Base-by-base conservation (phyloP, 92 coral and sea anemone genomes). In the Scolanthus callimorphus region DNA sequence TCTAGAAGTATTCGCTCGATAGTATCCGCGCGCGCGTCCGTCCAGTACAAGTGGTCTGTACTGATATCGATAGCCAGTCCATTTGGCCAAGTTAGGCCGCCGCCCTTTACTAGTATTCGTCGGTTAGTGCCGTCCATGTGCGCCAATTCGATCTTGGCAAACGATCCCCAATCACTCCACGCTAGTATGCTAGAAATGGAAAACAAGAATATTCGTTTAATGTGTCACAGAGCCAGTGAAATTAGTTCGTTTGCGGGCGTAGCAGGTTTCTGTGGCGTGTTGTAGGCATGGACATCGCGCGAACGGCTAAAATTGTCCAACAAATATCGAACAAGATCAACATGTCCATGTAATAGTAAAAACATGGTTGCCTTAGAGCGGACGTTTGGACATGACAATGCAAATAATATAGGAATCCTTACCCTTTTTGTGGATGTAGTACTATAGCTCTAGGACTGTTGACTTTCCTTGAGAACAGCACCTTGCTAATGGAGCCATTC, bases 131-230 rank as follows among this genome's bases (percentile, higher is more conserved):
- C 98, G 55, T 92, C 98, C 98, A 92, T 88, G 71, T 76, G 57
- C 34, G 96, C 89, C 30, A 29, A 81, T 58, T 92, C 98, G 15
- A 92, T 88, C 52, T 84, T 92, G 11, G 91, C 89, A 23, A 82
- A 85, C 6, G 63, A 45, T 0, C 83, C 82, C 92, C 89, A 88
- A 65, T 88, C 98, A 66, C 89, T 70, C 98, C 98, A 92, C n/a
- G n/a, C n/a, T n/a, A n/a, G n/a, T n/a, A n/a, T n/a, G n/a, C n/a
- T n/a, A n/a, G n/a, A n/a, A n/a, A n/a, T n/a, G n/a, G n/a, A n/a
- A n/a, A n/a, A n/a, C n/a, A n/a, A n/a, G n/a, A n/a, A n/a, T n/a
- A n/a, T n/a, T n/a, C n/a, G n/a, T n/a, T n/a, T n/a, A n/a, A n/a
- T n/a, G n/a, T n/a, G n/a, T n/a, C n/a, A n/a, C n/a, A n/a, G n/a